A percentile compares a stretch with the other conserved stretches of the same genome.
phyloP scores from a whole-genome alignment of 2,888 invertebrate genomes.

The Drosophila nr. medialis region DNA sequence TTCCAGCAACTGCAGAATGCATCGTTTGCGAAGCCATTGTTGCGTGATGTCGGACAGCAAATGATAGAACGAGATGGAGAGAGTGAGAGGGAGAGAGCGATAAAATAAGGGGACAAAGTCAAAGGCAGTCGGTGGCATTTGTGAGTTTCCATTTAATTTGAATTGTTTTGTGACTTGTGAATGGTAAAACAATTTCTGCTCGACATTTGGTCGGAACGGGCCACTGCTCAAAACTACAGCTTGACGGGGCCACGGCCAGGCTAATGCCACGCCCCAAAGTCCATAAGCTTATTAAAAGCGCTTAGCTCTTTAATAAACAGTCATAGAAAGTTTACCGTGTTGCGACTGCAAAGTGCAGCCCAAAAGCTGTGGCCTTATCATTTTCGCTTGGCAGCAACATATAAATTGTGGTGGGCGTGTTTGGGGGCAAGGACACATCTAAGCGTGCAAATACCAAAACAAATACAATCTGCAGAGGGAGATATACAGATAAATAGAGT shows the following conservation, averaged over 20 bases:
- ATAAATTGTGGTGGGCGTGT: slow-evolving; percentile 14
- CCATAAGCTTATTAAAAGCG: slow-evolving; percentile 78
- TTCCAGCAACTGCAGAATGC: slow-evolving; percentile 44
- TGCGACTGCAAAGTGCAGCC: slow-evolving; percentile 51
- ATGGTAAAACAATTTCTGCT: slow-evolving; percentile 63
- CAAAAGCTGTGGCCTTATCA: slow-evolving; percentile 60
- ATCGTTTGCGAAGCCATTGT: slow-evolving; percentile 2
- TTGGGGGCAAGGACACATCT: slow-evolving; percentile 58
- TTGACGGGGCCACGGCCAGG: slow-evolving; percentile 17
- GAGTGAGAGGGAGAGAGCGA: neutral
- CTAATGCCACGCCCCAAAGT: slow-evolving; percentile 47
- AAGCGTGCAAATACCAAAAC: slow-evolving; percentile 58
- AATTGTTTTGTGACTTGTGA: slow-evolving; percentile 73
- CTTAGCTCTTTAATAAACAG: slow-evolving; percentile 78
- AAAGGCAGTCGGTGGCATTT: slow-evolving; percentile 46
- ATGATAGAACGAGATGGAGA: neutral
- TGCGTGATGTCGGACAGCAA: slow-evolving; percentile 10
- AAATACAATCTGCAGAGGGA: slow-evolving; percentile 26
- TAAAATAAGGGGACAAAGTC: slow-evolving; percentile 4
- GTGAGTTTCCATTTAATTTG: slow-evolving; percentile 75
- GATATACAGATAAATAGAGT: slow-evolving; percentile 9
- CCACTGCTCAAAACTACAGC: slow-evolving; percentile 21
- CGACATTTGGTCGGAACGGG: slow-evolving; percentile 11
- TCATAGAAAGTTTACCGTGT: slow-evolving; percentile 68
- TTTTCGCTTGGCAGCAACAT: slow-evolving; percentile 33